Percentiles rank a stretch among this genome's conserved stretches.
phyloP scores from a whole-genome alignment of 2,888 invertebrate genomes.

The Sycophila texana region DNA sequence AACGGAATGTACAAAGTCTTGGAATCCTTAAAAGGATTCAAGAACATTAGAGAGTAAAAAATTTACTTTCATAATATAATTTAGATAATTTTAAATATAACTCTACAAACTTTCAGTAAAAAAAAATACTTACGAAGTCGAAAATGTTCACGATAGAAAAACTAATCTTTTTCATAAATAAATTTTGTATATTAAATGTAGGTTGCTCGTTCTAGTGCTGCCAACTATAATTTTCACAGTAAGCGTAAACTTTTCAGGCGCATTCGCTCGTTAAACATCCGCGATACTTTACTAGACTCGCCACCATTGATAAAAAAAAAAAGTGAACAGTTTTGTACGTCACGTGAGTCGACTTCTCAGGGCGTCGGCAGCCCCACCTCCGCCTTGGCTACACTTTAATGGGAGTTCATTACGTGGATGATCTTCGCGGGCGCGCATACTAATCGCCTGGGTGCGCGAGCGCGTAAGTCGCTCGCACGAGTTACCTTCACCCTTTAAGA shows the following conservation, averaged over 20 bases:
- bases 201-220: too few relatives aligned
- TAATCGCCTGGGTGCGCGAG: slow-evolving; percentile 37
- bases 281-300: slow-evolving; percentile 16
- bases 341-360: slow-evolving; percentile 6
- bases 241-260: background rate
- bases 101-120: too few relatives aligned
- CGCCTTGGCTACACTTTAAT: slow-evolving; percentile 26
- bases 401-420: slow-evolving; percentile 54
- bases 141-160: too few relatives aligned
- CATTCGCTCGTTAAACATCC: slow-evolving; percentile 37
- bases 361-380: background rate
- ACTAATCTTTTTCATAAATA: too few relatives aligned
- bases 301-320: slow-evolving; percentile 19
- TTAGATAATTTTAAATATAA: too few relatives aligned
- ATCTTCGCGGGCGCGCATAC: slow-evolving; percentile 44
- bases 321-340: slow-evolving; percentile 6
- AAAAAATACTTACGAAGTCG: too few relatives aligned
- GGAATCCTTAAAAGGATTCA: too few relatives aligned
- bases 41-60: too few relatives aligned
- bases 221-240: background rate
- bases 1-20: too few relatives aligned
- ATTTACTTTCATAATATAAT: too few relatives aligned
- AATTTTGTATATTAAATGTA: too few relatives aligned
- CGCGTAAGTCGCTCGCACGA: slow-evolving; percentile 18
- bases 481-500: slow-evolving; percentile 41